Evolutionary conservation across 1,140 invertebrate genomes (phyloP).

Genomic region (Oryzaephilus surinamensis): DNA sequence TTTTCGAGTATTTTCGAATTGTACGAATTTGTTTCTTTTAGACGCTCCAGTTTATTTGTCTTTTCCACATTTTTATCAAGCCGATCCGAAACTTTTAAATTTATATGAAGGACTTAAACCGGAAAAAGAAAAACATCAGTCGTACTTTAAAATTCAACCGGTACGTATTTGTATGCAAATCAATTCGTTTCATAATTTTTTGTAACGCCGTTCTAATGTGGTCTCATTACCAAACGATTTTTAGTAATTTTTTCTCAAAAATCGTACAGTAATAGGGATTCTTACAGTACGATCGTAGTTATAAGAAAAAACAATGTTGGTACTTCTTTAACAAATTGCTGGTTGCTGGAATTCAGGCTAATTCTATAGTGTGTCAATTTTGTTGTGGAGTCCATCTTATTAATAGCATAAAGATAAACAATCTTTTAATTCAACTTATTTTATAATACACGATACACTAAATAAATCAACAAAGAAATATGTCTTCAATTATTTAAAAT

Average conservation of each 20-base stretch:
- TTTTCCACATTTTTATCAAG: constrained; percentile 80
- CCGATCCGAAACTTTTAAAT: constrained; percentile 59
- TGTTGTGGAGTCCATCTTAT: too few relatives aligned
- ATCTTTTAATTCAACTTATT: too few relatives aligned
- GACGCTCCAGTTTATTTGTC: constrained; percentile 79
- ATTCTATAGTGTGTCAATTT: too few relatives aligned
- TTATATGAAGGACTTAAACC: constrained; percentile 66
- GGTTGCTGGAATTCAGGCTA: too few relatives aligned
- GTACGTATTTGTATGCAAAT: constrained; percentile 49
- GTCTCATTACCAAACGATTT: background rate
- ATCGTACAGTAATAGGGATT: background rate
- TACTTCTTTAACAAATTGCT: too few relatives aligned
- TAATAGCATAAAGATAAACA: too few relatives aligned
- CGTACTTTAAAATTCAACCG: constrained; percentile 78
- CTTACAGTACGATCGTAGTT: too few relatives aligned
- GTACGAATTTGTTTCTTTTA: constrained; percentile 35
- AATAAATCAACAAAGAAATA: too few relatives aligned
- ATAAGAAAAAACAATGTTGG: too few relatives aligned
- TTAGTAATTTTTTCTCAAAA: background rate
- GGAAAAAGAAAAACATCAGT: constrained; percentile 56
- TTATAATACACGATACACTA: too few relatives aligned
- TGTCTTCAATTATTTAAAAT: too few relatives aligned
- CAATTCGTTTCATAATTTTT: background rate
- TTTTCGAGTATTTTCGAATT: background rate
- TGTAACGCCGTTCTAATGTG: background rate